Evolutionary conservation across 2,888 invertebrate genomes (phyloP).

Genomic region (Acanthococcus lagerstroemiae): DNA sequence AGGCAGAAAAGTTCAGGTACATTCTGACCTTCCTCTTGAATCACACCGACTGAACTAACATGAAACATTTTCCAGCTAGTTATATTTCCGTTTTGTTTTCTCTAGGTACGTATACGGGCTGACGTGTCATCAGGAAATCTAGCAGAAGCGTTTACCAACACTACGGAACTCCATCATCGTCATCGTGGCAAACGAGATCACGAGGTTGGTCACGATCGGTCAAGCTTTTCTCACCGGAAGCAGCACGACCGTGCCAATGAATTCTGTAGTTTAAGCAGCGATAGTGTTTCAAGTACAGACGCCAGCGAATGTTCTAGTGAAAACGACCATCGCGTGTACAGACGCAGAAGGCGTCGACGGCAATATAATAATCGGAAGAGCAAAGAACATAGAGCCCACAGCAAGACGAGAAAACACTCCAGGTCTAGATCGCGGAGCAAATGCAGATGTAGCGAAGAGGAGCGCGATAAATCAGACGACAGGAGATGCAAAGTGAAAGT

Average conservation of each 20-base stretch:
- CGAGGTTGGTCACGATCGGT: not conserved
- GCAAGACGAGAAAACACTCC: not conserved
- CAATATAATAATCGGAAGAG: not conserved
- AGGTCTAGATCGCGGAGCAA: not conserved
- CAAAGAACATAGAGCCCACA: not conserved
- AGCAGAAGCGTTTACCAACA: not conserved
- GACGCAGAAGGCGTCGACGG: not conserved
- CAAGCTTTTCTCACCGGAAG: not conserved
- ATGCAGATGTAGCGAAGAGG: not conserved
- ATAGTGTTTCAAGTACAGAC: not conserved
- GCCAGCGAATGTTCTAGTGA: slow-evolving; percentile 24
- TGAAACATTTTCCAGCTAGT: too few relatives aligned
- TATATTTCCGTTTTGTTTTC: not conserved
- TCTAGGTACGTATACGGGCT: slow-evolving; percentile 32
- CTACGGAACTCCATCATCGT: not conserved
- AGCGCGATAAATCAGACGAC: not conserved
- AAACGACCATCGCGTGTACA: slow-evolving; percentile 1
- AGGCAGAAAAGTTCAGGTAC: slow-evolving; percentile 25
- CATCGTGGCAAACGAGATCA: not conserved
- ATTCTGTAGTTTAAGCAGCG: not conserved
- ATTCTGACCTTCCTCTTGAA: not conserved
- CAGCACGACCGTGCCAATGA: not conserved
- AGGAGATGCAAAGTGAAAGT: not conserved
- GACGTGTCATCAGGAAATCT: slow-evolving; percentile 31
- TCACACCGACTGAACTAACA: not conserved